A percentile compares a stretch with the other conserved stretches of the same genome.
Evolutionary conservation across 2,888 invertebrate species (phyloP).

Genomic region (Oscheius onirici): DNA sequence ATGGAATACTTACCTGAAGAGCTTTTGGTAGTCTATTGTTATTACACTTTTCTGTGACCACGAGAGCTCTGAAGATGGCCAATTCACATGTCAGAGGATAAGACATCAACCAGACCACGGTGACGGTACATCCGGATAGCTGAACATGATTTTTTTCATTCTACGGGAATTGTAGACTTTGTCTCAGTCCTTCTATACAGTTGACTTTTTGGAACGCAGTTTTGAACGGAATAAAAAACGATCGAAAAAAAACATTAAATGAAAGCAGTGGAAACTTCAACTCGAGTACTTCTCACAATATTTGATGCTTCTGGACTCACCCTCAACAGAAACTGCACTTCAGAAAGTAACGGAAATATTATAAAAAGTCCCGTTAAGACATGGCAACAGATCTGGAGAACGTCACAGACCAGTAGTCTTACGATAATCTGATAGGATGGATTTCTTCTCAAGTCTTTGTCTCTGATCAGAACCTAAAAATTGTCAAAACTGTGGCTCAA

Average conservation of each 20-base stretch:
- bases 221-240: too few relatives aligned
- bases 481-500: neutral
- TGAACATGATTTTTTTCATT: neutral
- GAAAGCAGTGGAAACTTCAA: too few relatives aligned
- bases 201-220: too few relatives aligned
- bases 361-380: constrained; percentile 8
- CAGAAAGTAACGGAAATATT: neutral
- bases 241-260: too few relatives aligned
- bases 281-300: too few relatives aligned
- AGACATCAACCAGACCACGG: constrained; percentile 25
- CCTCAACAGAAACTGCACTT: constrained; percentile 1
- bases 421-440: constrained; percentile 8
- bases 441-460: constrained; percentile 20
- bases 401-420: constrained; percentile 7
- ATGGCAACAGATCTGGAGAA: constrained; percentile 1
- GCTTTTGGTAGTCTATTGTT: neutral
- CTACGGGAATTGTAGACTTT: too few relatives aligned
- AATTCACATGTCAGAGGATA: constrained; percentile 20
- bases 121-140: constrained; percentile 13
- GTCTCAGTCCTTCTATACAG: too few relatives aligned
- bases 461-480: neutral
- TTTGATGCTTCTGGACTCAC: neutral
- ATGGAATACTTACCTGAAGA: neutral
- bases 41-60: constrained; percentile 10
- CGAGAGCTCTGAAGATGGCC: constrained; percentile 9